Conservation (phyloP, 2,797 vertebrate genomes). For the Melanotaenia pygmaea region DNA sequence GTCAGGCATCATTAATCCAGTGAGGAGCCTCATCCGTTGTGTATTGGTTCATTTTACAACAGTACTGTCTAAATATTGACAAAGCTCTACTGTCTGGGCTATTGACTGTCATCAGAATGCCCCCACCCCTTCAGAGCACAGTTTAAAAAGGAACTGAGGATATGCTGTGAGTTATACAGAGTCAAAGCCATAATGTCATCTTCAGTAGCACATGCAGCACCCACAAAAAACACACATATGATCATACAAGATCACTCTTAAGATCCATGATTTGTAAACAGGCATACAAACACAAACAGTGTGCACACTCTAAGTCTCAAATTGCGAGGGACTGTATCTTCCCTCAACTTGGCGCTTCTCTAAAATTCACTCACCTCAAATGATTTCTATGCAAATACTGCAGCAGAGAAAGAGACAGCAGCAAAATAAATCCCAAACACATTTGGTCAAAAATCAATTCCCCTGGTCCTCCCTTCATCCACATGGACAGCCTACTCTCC, state of each 20-base stretch:
- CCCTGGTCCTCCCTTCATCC: constrained; percentile 60
- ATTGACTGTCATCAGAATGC: constrained; percentile 78
- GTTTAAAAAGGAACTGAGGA: constrained; percentile 51
- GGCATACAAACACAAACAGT: not conserved
- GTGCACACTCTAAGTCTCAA: constrained; percentile 11
- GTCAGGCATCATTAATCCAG: constrained; percentile 82
- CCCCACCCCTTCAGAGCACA: constrained; percentile 53
- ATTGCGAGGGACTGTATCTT: constrained; percentile 4
- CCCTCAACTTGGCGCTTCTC: constrained; percentile 74
- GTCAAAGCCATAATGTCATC: constrained; percentile 15
- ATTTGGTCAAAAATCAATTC: constrained; percentile 91
- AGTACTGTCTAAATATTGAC: constrained; percentile 83
- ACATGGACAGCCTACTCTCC: constrained; percentile 56
- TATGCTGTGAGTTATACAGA: constrained; percentile 19
- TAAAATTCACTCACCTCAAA: constrained; percentile 85
- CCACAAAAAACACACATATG: not conserved
- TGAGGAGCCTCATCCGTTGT: constrained; percentile 74
- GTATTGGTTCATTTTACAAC: constrained; percentile 81
- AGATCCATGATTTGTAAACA: constrained; percentile 5
- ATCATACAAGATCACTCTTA: constrained; percentile 18
- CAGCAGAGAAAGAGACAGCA: constrained; percentile 69
- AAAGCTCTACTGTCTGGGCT: constrained; percentile 76
- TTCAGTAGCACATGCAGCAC: constrained; percentile 28
- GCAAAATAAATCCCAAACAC: constrained; percentile 85
- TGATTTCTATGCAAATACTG: constrained; percentile 89